Percentiles rank a stretch among this genome's conserved stretches.
Conservation (phyloP, 2,888 invertebrate species). For the Panopea generosa region DNA sequence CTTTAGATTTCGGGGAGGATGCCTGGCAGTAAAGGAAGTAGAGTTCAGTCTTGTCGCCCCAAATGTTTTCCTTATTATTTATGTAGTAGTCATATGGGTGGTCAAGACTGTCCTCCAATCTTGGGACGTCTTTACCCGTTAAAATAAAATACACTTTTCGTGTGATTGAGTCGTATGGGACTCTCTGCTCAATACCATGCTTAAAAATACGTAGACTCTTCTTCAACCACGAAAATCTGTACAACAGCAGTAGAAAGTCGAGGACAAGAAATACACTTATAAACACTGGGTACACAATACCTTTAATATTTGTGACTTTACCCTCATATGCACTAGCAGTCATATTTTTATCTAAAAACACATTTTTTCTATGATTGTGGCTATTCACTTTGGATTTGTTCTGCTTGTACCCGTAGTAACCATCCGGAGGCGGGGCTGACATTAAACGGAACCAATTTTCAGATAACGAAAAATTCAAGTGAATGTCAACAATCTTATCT, state of each 20-base stretch:
- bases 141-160: slow-evolving; percentile 75
- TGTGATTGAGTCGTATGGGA: slow-evolving; percentile 77
- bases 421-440: slow-evolving; percentile 22
- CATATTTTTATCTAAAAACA: background rate
- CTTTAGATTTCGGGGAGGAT: slow-evolving; percentile 68
- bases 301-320: slow-evolving; percentile 44
- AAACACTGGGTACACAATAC: slow-evolving; percentile 69
- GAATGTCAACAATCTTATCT: background rate
- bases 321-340: background rate
- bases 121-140: slow-evolving; percentile 72
- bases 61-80: slow-evolving; percentile 70
- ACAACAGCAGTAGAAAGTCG: slow-evolving; percentile 73
- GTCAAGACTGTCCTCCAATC: slow-evolving; percentile 62
- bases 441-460: slow-evolving; percentile 47
- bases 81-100: slow-evolving; percentile 71
- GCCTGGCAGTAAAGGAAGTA: slow-evolving; percentile 75
- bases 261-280: slow-evolving; percentile 74
- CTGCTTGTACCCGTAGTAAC: slow-evolving; percentile 26
- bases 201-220: slow-evolving; percentile 68
- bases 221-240: slow-evolving; percentile 76
- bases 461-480: slow-evolving; percentile 23
- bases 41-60: slow-evolving; percentile 68
- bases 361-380: background rate
- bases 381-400: slow-evolving; percentile 9
- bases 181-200: slow-evolving; percentile 73